Evolutionary conservation across 2,113 vertebrate species (phyloP).

Genomic region (Pluvianellus socialis): DNA sequence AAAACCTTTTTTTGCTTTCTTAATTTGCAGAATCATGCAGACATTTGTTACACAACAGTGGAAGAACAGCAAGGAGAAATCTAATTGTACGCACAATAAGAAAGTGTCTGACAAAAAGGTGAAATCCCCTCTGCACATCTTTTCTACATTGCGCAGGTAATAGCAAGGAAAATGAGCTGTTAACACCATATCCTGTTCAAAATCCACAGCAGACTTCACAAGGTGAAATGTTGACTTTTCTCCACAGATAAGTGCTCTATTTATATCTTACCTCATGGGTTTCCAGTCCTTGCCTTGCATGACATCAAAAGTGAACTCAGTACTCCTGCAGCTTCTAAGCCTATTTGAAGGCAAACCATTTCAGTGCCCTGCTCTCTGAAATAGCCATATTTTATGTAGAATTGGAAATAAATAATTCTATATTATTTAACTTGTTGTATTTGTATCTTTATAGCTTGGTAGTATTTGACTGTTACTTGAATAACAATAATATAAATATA

Average conservation of each 20-base stretch:
- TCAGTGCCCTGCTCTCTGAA: not conserved
- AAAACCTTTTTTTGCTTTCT: not conserved
- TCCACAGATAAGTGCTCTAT: not conserved
- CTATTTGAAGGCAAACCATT: not conserved
- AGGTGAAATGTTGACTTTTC: conserved; percentile 30
- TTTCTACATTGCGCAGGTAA: conserved; percentile 91
- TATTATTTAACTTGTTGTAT: not conserved
- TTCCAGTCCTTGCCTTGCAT: not conserved
- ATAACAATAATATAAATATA: not conserved
- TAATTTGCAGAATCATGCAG: conserved; percentile 86
- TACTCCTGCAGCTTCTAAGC: not conserved
- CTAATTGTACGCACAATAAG: conserved; percentile 83
- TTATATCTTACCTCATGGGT: conserved; percentile 32
- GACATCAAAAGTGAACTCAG: not conserved
- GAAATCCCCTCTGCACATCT: conserved; percentile 90
- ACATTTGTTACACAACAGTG: conserved; percentile 91
- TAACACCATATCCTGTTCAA: not conserved
- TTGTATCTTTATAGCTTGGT: not conserved
- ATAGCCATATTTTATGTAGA: not conserved
- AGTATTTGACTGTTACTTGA: not conserved
- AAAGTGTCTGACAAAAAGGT: conserved; percentile 87
- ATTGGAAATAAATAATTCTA: not conserved
- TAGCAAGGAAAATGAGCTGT: not conserved
- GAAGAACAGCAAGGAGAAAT: conserved; percentile 89
- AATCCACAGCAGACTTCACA: not conserved